A percentile compares a stretch with the other conserved stretches of the same genome.
Evolutionary conservation across 2,797 vertebrate species (phyloP).

Genomic region (Oophaga sylvatica): DNA sequence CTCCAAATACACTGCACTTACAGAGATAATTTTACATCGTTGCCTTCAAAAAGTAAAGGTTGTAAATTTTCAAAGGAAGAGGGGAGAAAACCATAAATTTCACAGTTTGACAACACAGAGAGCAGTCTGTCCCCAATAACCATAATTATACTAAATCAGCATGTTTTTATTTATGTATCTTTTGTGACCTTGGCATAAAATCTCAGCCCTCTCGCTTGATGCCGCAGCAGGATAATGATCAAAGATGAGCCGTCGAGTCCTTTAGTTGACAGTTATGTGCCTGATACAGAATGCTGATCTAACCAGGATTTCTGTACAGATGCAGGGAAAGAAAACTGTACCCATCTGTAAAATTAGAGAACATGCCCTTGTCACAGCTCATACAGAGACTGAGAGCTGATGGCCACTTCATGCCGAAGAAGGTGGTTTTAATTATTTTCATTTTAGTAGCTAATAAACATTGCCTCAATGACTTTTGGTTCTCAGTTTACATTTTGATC

Average conservation of each 20-base stretch:
- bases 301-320: background rate
- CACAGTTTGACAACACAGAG: background rate
- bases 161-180: slow-evolving; percentile 50
- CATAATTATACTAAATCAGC: slow-evolving; percentile 27
- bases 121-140: slow-evolving; percentile 27
- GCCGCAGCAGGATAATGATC: background rate
- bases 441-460: background rate
- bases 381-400: background rate
- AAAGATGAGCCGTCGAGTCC: slow-evolving; percentile 16
- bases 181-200: slow-evolving; percentile 41
- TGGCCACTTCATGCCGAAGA: background rate
- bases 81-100: slow-evolving; percentile 37
- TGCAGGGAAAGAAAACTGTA: background rate
- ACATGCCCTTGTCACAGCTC: slow-evolving; percentile 14
- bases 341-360: slow-evolving; percentile 14
- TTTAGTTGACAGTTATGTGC: background rate
- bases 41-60: slow-evolving; percentile 14
- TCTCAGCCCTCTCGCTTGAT: background rate
- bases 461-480: background rate
- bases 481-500: too few species aligned
- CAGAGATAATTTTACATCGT: background rate
- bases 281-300: slow-evolving; percentile 26
- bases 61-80: slow-evolving; percentile 58
- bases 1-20: background rate
- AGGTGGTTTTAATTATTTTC: background rate